Percentiles rank a stretch among this genome's conserved stretches.
phyloP scores from a whole-genome alignment of 2,113 vertebrate genomes.

The Ochotona princeps region DNA sequence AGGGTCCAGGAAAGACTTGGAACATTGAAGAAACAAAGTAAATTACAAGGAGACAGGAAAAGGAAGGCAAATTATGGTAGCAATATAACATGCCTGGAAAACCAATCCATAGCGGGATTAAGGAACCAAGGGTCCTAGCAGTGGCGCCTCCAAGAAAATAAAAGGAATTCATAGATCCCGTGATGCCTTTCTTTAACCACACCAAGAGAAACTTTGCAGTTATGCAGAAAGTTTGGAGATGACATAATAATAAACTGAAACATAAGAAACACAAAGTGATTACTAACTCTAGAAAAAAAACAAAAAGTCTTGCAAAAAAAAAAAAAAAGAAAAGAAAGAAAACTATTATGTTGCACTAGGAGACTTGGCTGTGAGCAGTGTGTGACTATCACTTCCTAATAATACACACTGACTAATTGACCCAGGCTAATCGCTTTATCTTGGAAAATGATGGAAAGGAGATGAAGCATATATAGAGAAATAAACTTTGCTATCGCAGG shows the following conservation, averaged over 20 bases:
- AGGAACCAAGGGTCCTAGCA: neutral
- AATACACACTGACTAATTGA: slow-evolving; percentile 8
- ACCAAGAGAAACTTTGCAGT: neutral
- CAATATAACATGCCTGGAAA: neutral
- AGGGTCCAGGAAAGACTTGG: neutral
- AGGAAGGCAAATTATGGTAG: neutral
- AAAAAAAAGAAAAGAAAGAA: neutral
- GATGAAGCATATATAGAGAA: neutral
- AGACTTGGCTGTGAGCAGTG: neutral
- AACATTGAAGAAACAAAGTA: neutral
- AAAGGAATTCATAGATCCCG: neutral
- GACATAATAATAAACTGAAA: neutral
- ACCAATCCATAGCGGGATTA: neutral
- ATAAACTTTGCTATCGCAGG: neutral
- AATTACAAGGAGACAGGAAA: neutral
- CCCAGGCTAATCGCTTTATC: neutral
- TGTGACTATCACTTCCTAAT: neutral
- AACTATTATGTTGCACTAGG: neutral
- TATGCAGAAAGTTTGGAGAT: neutral
- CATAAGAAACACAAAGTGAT: neutral
- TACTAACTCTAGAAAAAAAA: slow-evolving; percentile 29
- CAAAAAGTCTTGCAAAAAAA: neutral
- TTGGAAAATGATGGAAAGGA: neutral
- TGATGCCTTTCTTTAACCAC: neutral
- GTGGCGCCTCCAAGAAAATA: neutral